These are phyloP conservation scores for Upupa epops DNA, from an alignment of 2,113 vertebrate genomes.

Conservation along the genomic window DNA sequence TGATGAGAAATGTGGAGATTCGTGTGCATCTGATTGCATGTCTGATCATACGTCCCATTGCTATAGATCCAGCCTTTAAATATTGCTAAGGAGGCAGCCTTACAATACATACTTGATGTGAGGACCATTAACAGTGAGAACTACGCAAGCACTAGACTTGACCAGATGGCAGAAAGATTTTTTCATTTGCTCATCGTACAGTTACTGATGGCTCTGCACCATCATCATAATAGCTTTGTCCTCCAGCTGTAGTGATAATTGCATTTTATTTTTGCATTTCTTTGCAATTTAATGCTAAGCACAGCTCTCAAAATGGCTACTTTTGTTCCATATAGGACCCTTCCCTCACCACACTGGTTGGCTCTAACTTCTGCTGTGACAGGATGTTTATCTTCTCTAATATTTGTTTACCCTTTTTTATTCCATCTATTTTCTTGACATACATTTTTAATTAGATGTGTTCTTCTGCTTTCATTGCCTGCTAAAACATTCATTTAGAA, in stretches of 20 bases:
- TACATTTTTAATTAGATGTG: conserved; percentile 60
- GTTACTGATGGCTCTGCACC: conserved; percentile 12
- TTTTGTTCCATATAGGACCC: not conserved
- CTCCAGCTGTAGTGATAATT: conserved; percentile 41
- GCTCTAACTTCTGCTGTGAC: conserved; percentile 2
- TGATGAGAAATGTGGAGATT: not conserved
- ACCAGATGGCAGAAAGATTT: conserved; percentile 44
- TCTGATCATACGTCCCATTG: not conserved
- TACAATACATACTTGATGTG: not conserved
- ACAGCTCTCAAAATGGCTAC: not conserved
- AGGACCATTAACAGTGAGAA: conserved; percentile 13
- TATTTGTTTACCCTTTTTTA: conserved; percentile 56
- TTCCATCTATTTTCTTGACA: conserved; percentile 31
- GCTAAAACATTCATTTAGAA: conserved; percentile 45
- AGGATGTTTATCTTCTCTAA: conserved; percentile 17
- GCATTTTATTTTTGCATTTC: conserved; percentile 50
- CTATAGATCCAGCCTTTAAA: conserved; percentile 12
- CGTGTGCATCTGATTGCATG: not conserved
- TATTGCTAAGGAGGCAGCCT: conserved; percentile 8
- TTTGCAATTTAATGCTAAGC: not conserved
- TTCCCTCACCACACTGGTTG: not conserved
- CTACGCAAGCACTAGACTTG: not conserved
- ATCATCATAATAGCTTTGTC: conserved; percentile 57
- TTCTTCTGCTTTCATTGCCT: conserved; percentile 38
- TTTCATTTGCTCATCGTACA: conserved; percentile 30